A percentile compares a stretch with the other conserved stretches of the same genome.
Evolutionary conservation across 2,113 vertebrate genomes (phyloP).

Genomic region (Salvelinus fontinalis): DNA sequence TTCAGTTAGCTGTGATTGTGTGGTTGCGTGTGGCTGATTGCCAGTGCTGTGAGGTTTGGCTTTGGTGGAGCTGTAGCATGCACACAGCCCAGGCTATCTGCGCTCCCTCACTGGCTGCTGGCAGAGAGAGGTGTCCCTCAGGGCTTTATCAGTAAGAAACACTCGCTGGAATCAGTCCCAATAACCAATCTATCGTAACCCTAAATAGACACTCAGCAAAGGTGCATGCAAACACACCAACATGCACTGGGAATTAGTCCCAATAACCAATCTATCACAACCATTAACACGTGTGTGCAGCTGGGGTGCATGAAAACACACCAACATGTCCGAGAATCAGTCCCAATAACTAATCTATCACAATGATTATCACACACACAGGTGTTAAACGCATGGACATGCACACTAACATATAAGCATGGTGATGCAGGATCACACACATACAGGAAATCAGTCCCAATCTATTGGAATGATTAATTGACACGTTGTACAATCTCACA

Average conservation of each 20-base stretch:
- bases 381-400: too few relatives aligned
- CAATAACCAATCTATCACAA: too few relatives aligned
- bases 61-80: conserved; percentile 24
- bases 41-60: conserved; percentile 48
- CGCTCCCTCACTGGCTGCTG: conserved; percentile 43
- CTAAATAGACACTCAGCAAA: background rate
- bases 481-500: too few relatives aligned
- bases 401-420: too few relatives aligned
- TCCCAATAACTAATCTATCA: background rate
- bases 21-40: conserved; percentile 9
- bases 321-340: background rate
- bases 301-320: background rate
- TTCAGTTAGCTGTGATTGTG: conserved; percentile 41
- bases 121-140: conserved; percentile 24
- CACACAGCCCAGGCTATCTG: conserved; percentile 31
- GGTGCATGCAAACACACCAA: too few relatives aligned
- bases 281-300: background rate
- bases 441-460: background rate
- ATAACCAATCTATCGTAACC: conserved; percentile 35
- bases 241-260: too few relatives aligned
- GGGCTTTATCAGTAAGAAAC: conserved; percentile 59
- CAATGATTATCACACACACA: background rate
- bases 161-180: conserved; percentile 38
- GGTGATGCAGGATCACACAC: background rate
- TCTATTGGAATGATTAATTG: too few relatives aligned